Conservation (phyloP, 2,797 vertebrate species). For the Diceros bicornis region DNA sequence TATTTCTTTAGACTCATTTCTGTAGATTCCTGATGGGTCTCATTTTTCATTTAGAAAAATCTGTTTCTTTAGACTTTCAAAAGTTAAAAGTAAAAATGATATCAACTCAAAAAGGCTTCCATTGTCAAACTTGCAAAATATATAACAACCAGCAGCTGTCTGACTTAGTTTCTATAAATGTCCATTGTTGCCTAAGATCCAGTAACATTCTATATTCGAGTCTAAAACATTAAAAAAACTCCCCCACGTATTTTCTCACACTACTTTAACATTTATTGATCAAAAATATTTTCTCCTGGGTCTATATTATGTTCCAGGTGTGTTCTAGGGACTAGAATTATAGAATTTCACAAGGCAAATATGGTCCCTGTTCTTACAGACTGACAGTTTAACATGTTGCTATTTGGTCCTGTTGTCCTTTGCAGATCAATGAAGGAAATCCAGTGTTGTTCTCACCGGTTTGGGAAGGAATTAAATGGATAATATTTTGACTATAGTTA, state of each 20-base stretch:
- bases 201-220: neutral
- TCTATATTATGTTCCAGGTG: neutral
- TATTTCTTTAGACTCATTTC: conserved; percentile 44
- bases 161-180: neutral
- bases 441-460: neutral
- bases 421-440: neutral
- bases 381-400: neutral
- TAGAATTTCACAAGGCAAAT: neutral
- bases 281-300: neutral
- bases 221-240: neutral
- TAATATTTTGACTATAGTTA: conserved; percentile 58
- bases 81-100: conserved; percentile 50
- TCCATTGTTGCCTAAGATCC: neutral
- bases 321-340: neutral
- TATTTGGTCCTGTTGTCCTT: neutral
- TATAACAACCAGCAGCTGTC: neutral
- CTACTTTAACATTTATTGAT: neutral
- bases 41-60: conserved; percentile 3
- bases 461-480: neutral
- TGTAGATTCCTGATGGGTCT: neutral
- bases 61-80: conserved; percentile 23
- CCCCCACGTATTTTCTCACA: neutral
- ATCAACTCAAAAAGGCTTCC: neutral
- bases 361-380: neutral
- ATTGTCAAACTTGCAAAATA: conserved; percentile 50